These are phyloP conservation scores for Bilobella aurantiaca DNA, from an alignment of 1,140 invertebrate species.

Conservation along the genomic window DNA sequence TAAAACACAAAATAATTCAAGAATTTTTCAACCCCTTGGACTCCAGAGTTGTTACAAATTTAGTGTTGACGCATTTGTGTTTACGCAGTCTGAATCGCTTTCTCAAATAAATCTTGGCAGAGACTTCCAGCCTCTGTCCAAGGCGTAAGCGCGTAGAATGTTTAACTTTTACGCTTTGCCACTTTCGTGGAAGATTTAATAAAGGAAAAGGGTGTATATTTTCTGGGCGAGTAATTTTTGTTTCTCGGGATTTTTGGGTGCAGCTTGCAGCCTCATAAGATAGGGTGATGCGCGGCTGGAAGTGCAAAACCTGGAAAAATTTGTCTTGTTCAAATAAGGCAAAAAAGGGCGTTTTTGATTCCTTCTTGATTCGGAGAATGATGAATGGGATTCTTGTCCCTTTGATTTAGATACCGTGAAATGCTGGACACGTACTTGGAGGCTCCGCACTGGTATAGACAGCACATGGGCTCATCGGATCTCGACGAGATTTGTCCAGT, in stretches of 20 bases:
- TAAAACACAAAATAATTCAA: too few species aligned
- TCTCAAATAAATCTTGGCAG: neutral
- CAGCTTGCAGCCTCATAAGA: too few species aligned
- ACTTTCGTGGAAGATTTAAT: neutral
- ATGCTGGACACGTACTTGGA: slow-evolving; percentile 32
- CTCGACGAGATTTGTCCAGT: slow-evolving; percentile 31
- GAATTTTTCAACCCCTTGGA: too few species aligned
- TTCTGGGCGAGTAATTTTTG: neutral
- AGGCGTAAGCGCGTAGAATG: neutral
- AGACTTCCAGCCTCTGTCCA: neutral
- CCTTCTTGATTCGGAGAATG: slow-evolving; percentile 2
- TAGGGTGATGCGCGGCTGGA: too few species aligned
- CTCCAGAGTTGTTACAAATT: too few species aligned
- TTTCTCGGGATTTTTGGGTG: neutral
- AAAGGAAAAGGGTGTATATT: neutral
- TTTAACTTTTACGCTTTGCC: neutral
- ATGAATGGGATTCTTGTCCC: slow-evolving; percentile 16
- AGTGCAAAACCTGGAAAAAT: neutral
- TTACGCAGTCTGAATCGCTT: too few species aligned
- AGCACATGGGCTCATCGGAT: slow-evolving; percentile 29
- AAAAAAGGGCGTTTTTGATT: slow-evolving; percentile 8
- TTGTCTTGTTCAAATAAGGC: neutral
- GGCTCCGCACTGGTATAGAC: slow-evolving; percentile 27
- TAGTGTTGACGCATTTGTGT: too few species aligned
- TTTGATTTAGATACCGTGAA: slow-evolving; percentile 29